Evolutionary conservation across 2,797 vertebrate genomes (phyloP).

Genomic region (Psittacula echo): DNA sequence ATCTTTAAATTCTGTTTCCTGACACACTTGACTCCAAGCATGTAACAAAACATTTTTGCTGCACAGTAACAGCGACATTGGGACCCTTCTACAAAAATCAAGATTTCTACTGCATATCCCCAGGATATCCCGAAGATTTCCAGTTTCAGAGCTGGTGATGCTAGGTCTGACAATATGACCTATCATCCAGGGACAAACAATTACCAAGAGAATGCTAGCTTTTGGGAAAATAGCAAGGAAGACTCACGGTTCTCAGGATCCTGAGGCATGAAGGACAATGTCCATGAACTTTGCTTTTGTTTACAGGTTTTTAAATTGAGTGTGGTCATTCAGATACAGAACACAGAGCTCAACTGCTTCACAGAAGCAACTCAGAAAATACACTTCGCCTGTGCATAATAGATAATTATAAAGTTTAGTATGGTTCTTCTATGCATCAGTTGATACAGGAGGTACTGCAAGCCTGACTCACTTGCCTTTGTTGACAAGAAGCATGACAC

Average conservation of each 20-base stretch:
- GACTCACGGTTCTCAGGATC: background rate
- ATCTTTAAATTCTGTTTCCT: background rate
- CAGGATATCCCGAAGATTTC: background rate
- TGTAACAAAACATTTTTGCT: background rate
- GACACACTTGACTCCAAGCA: background rate
- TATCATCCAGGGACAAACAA: background rate
- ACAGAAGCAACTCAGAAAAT: background rate
- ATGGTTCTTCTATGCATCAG: background rate
- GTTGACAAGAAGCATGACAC: background rate
- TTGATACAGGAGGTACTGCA: background rate
- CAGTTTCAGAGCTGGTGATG: background rate
- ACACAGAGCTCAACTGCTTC: background rate
- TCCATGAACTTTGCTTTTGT: background rate
- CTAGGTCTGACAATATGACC: background rate
- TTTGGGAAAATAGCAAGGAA: background rate
- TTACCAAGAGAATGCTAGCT: background rate
- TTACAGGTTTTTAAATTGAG: background rate
- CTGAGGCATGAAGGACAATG: fast-evolving
- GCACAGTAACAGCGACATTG: background rate
- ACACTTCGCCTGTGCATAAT: background rate
- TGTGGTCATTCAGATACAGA: background rate
- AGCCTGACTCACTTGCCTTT: background rate
- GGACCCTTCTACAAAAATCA: background rate
- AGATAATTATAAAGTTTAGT: background rate
- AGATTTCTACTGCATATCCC: background rate